phyloP scores from a whole-genome alignment of 1,140 invertebrate species.

The Arctopsyche grandis region DNA sequence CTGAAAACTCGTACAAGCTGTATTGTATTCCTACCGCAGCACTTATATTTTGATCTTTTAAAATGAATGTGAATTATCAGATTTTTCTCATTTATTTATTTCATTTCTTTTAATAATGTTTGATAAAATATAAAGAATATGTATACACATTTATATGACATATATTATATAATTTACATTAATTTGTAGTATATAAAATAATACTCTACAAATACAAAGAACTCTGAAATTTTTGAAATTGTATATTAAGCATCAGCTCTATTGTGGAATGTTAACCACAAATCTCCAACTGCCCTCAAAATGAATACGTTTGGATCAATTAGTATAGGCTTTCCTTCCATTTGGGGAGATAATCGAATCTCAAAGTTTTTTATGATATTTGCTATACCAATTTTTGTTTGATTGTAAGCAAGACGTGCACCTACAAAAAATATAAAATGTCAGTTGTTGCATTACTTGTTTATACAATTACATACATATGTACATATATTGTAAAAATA shows the following conservation, averaged over 20 bases:
- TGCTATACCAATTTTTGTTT: constrained; percentile 41
- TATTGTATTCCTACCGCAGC: no score
- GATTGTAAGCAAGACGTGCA: constrained; percentile 39
- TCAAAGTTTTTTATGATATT: constrained; percentile 49
- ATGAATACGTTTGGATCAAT: constrained; percentile 44
- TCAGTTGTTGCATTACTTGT: background rate
- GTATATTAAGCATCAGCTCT: background rate
- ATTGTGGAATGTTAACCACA: constrained; percentile 50
- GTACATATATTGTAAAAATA: background rate
- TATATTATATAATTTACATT: no score
- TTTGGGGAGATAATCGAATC: constrained; percentile 42
- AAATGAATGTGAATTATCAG: no score
- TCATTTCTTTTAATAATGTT: no score
- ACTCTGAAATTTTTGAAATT: no score
- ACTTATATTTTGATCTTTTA: no score
- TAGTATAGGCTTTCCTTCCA: constrained; percentile 30
- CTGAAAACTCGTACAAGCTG: no score
- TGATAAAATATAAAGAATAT: no score
- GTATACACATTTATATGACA: no score
- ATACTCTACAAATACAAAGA: no score
- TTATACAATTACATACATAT: background rate
- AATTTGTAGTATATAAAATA: no score
- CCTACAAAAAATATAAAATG: constrained; percentile 47
- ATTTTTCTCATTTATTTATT: no score
- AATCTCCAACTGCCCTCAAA: constrained; percentile 32